Evolutionary conservation across 1,140 invertebrate species (phyloP).

Genomic region (Brachionus calyciflorus): DNA sequence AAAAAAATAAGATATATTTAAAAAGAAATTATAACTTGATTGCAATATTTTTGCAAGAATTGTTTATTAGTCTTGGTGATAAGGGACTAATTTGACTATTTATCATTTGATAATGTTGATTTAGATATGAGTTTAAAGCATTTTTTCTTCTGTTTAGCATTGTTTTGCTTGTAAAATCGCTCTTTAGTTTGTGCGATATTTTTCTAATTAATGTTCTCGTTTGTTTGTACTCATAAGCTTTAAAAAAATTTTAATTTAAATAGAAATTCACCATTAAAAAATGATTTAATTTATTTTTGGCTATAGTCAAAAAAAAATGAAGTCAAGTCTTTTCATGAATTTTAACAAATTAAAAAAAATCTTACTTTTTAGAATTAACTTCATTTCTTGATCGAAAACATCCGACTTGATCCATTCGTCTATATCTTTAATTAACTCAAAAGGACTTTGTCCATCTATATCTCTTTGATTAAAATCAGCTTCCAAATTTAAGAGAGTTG

Average conservation of each 20-base stretch:
- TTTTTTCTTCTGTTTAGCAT: neutral
- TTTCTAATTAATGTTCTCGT: conserved; percentile 14
- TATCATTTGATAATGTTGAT: neutral
- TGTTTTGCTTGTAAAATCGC: conserved; percentile 13
- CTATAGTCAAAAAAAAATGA: no score
- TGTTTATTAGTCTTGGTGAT: no score
- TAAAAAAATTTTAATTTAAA: neutral
- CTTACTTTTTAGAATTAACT: conserved; percentile 8
- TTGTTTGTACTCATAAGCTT: conserved; percentile 22
- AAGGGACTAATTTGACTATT: no score
- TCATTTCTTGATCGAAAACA: conserved; percentile 54
- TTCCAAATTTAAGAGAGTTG: conserved; percentile 47
- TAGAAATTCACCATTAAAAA: neutral
- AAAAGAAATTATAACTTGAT: no score
- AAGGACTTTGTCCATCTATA: conserved; percentile 54
- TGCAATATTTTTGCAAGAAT: no score
- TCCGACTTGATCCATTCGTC: conserved; percentile 59
- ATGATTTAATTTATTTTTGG: no score
- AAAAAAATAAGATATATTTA: no score
- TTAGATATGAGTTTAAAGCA: neutral
- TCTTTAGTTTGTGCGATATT: conserved; percentile 12
- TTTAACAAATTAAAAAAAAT: no score
- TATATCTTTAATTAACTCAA: conserved; percentile 58
- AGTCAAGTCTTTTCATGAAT: no score
- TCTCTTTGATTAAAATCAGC: neutral